Percentiles rank a stretch among this genome's conserved stretches.
These are phyloP conservation scores for Scolopax bukidnonensis DNA, from an alignment of 2,797 vertebrate species.

Conservation along the genomic window DNA sequence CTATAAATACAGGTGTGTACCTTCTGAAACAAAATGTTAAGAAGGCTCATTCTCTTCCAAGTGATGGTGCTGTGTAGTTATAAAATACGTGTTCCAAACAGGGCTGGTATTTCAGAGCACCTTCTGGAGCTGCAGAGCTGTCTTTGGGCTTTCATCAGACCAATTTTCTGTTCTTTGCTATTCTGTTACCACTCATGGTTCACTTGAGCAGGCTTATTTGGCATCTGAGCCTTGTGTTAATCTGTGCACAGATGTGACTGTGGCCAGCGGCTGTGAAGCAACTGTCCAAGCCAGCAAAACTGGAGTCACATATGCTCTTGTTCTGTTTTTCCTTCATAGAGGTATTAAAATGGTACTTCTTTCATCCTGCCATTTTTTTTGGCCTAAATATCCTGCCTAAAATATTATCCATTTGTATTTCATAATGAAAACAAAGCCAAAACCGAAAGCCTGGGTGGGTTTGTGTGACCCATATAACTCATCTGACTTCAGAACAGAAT, in stretches of 20 bases:
- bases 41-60: not conserved
- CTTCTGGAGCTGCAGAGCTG: not conserved
- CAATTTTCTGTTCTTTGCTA: not conserved
- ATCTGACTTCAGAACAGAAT: not conserved
- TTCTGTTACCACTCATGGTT: not conserved
- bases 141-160: not conserved
- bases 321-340: not conserved
- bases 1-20: not conserved
- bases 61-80: rapidly evolving
- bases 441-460: not conserved
- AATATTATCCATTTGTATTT: not conserved
- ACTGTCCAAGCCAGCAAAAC: not conserved
- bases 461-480: not conserved
- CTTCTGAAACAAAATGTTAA: not conserved
- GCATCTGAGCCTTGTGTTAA: not conserved
- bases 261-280: not conserved
- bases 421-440: not conserved
- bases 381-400: not conserved
- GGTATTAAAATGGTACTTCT: not conserved
- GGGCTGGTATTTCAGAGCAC: not conserved
- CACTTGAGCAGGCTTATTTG: not conserved
- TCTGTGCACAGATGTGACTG: not conserved
- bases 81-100: rapidly evolving
- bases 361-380: not conserved
- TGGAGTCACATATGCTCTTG: not conserved